Conservation (phyloP, 2,888 invertebrate species). For the Pachycephus smyrnensis region DNA sequence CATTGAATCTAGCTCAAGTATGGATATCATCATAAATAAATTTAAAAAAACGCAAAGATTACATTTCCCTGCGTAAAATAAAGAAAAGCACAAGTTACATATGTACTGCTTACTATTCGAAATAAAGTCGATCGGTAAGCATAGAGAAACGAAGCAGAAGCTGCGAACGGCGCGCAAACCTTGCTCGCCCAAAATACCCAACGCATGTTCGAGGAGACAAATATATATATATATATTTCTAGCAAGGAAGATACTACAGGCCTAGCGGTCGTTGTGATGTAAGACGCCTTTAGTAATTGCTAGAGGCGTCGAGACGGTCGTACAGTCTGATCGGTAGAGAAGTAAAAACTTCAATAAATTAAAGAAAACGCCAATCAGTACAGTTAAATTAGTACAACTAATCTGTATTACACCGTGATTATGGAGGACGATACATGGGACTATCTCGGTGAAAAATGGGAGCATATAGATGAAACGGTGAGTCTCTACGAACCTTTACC, state of each 20-base stretch:
- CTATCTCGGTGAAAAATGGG: conserved; percentile 60
- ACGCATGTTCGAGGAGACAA: conserved; percentile 17
- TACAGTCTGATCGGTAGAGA: conserved; percentile 17
- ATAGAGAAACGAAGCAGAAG: background rate
- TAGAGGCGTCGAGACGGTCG: conserved; percentile 32
- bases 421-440: conserved; percentile 57
- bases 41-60: background rate
- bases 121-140: background rate
- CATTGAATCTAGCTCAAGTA: background rate
- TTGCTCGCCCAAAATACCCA: conserved; percentile 36
- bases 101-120: background rate
- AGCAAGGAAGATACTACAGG: conserved; percentile 25
- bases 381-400: background rate
- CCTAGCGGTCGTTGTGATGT: conserved; percentile 35
- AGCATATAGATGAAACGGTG: conserved; percentile 56
- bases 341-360: conserved; percentile 9
- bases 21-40: background rate
- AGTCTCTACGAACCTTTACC: conserved; percentile 33
- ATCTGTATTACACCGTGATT: background rate
- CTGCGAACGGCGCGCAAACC: conserved; percentile 2
- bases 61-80: background rate
- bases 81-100: background rate
- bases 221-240: conserved; percentile 29
- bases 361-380: background rate
- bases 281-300: conserved; percentile 34